These are phyloP conservation scores for Peromyscus californicus DNA, from an alignment of 2,113 vertebrate species.

Conservation along the genomic window DNA sequence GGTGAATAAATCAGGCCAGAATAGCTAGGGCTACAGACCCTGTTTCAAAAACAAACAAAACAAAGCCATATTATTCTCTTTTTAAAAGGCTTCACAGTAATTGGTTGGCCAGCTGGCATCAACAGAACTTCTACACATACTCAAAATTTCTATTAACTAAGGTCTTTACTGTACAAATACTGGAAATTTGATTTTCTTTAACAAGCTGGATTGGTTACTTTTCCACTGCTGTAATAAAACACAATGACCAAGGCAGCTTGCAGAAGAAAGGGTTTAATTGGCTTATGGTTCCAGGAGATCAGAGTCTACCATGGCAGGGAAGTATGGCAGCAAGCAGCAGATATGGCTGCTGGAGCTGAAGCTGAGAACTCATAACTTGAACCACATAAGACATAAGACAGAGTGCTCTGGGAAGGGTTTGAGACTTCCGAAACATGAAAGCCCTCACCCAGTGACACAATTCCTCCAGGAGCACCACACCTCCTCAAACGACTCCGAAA, in stretches of 20 bases:
- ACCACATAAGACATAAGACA: background rate
- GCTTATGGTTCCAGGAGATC: background rate
- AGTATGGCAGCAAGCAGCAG: background rate
- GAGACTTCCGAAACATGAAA: background rate
- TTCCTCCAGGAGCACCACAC: background rate
- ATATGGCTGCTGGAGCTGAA: background rate
- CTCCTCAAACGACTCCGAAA: too few species aligned
- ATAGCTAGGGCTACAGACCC: background rate
- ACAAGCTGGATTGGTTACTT: background rate
- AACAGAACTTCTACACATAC: background rate
- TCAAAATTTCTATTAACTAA: constrained; percentile 22
- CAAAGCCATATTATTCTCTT: background rate
- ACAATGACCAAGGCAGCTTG: background rate
- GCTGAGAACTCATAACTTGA: background rate
- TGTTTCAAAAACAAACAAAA: background rate
- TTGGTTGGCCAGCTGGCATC: background rate
- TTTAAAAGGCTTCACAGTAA: constrained; percentile 12
- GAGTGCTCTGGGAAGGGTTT: background rate
- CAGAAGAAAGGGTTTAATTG: background rate
- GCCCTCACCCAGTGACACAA: background rate
- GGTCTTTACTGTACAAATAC: background rate
- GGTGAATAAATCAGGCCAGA: background rate
- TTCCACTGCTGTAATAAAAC: background rate
- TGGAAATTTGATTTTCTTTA: constrained; percentile 26
- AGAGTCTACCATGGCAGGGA: background rate